These are phyloP conservation scores for Aphidoletes aphidimyza DNA, from an alignment of 2,888 invertebrate genomes.

Conservation along the genomic window DNA sequence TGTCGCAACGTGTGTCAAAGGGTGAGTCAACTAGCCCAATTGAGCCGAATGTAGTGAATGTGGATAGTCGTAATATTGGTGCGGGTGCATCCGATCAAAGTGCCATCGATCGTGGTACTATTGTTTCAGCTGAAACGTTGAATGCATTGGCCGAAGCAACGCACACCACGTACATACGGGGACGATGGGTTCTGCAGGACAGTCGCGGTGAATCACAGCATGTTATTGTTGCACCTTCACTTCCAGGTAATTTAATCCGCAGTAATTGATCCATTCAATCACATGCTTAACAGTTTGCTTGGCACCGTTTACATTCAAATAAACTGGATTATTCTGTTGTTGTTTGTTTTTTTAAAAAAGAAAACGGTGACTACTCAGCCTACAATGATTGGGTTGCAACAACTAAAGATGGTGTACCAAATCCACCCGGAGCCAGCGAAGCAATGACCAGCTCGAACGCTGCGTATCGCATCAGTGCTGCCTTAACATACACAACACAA, in stretches of 20 bases:
- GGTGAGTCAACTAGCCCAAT: background rate
- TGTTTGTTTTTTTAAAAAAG: too few species aligned
- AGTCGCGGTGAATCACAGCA: constrained; percentile 78
- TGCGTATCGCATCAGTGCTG: constrained; percentile 80
- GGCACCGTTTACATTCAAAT: too few species aligned
- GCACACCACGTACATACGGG: constrained; percentile 81
- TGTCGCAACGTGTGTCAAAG: constrained; percentile 64
- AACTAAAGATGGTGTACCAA: constrained; percentile 65
- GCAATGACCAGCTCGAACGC: constrained; percentile 73
- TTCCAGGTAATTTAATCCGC: constrained; percentile 73
- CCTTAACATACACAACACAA: constrained; percentile 87
- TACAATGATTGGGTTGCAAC: constrained; percentile 80
- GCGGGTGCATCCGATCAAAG: background rate
- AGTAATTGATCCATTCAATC: too few species aligned
- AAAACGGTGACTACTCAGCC: constrained; percentile 80
- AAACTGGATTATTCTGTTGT: background rate
- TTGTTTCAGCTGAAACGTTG: constrained; percentile 65
- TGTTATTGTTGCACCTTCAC: constrained; percentile 83
- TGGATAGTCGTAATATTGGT: background rate
- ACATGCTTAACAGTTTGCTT: too few species aligned
- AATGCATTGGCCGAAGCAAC: constrained; percentile 77
- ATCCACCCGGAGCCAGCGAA: constrained; percentile 67
- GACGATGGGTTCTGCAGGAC: constrained; percentile 70
- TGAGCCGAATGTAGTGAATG: background rate
- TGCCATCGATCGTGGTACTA: constrained; percentile 53